Conservation (phyloP, 2,797 vertebrate genomes). For the Capromys pilorides region DNA sequence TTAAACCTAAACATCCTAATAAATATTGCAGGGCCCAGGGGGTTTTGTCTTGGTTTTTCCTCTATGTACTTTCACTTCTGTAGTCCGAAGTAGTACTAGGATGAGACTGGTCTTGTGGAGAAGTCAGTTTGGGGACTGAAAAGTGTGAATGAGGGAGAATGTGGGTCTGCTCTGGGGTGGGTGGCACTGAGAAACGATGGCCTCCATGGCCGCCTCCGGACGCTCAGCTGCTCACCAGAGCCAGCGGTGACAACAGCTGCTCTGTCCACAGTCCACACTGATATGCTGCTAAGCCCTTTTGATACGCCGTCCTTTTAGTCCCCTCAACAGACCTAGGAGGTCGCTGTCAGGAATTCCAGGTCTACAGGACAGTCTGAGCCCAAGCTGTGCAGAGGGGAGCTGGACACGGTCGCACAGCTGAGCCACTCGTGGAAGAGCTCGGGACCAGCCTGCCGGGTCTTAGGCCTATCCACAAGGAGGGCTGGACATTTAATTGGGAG, state of each 20-base stretch:
- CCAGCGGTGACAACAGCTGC: neutral
- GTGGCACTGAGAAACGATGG: neutral
- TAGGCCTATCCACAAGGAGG: neutral
- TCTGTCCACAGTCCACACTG: neutral
- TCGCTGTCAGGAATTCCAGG: neutral
- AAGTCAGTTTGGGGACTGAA: neutral
- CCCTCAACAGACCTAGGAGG: neutral
- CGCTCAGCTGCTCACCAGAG: neutral
- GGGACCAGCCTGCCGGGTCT: neutral
- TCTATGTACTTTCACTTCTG: neutral
- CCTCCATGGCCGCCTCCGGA: neutral
- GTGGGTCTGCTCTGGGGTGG: neutral
- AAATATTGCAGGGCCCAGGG: neutral
- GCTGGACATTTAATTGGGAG: neutral
- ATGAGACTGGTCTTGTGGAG: neutral
- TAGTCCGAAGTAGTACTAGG: neutral
- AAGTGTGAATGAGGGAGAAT: neutral
- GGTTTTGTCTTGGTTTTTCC: neutral
- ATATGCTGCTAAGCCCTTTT: neutral
- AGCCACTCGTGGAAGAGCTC: neutral
- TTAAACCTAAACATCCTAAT: slow-evolving; percentile 19
- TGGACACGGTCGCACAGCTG: neutral
- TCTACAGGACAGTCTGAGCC: neutral
- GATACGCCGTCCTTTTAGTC: neutral
- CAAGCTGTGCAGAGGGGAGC: neutral